These are phyloP conservation scores for Spondyliosoma cantharus DNA, from an alignment of 2,797 vertebrate genomes.

Conservation along the genomic window DNA sequence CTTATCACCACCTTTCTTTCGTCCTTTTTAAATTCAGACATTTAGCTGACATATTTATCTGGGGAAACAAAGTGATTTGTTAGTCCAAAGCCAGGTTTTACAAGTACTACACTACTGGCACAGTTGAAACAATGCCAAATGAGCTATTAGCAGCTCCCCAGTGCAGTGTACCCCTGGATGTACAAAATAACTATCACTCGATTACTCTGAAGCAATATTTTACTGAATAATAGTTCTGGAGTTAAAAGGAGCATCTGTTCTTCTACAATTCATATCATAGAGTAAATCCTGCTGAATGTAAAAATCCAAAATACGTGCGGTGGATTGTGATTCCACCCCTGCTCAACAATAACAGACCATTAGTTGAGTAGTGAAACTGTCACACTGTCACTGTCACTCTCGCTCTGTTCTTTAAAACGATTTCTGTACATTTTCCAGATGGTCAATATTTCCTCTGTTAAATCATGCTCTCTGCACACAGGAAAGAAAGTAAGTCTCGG, in stretches of 20 bases:
- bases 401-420: conserved; percentile 45
- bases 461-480: conserved; percentile 54
- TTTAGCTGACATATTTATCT: conserved; percentile 21
- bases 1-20: conserved; percentile 5
- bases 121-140: background rate
- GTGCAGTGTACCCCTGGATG: background rate
- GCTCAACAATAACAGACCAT: conserved; percentile 47
- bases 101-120: background rate
- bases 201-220: background rate
- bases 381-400: too few species aligned
- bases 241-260: background rate
- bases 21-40: conserved; percentile 10
- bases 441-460: conserved; percentile 73
- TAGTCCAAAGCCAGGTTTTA: background rate
- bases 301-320: conserved; percentile 2
- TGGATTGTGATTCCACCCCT: conserved; percentile 26
- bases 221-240: background rate
- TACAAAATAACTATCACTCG: background rate
- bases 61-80: conserved; percentile 21
- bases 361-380: conserved; percentile 48
- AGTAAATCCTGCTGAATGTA: background rate
- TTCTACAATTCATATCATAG: too few species aligned
- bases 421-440: conserved; percentile 75
- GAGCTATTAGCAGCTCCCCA: background rate
- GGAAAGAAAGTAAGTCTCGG: conserved; percentile 25